Percentiles rank a stretch among this genome's conserved stretches.
phyloP scores from a whole-genome alignment of 2,113 vertebrate species.

The Dipodomys merriami region DNA sequence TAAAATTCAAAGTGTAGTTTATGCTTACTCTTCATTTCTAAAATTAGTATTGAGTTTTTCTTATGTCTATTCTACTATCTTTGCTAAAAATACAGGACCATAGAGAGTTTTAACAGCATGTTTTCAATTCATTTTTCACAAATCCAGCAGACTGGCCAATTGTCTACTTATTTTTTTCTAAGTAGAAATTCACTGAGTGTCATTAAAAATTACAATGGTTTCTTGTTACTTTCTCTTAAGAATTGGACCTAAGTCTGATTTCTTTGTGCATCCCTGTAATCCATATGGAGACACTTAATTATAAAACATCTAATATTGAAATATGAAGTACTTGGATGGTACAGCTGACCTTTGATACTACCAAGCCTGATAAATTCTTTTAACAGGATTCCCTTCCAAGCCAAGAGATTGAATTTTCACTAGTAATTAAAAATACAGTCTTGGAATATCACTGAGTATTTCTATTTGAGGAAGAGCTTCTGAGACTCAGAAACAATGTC shows the following conservation, averaged over 20 bases:
- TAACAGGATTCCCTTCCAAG: slow-evolving; percentile 46
- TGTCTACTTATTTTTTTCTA: not conserved
- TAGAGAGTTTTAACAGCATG: not conserved
- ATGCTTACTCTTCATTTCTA: slow-evolving; percentile 2
- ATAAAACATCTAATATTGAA: not conserved
- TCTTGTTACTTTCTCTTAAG: slow-evolving; percentile 23
- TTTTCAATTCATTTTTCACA: slow-evolving; percentile 28
- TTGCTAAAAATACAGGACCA: not conserved
- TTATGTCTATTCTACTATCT: not conserved
- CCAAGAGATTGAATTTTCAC: slow-evolving; percentile 43
- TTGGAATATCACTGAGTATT: slow-evolving; percentile 73
- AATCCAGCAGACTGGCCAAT: not conserved
- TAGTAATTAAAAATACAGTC: slow-evolving; percentile 71
- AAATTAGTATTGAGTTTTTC: not conserved
- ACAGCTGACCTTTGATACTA: not conserved
- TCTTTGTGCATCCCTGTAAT: not conserved
- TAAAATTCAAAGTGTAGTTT: not conserved
- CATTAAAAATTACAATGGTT: not conserved
- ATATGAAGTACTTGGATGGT: not conserved
- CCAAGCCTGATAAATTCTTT: not conserved
- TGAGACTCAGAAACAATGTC: slow-evolving; percentile 74
- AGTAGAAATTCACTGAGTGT: slow-evolving; percentile 12
- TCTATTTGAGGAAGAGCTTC: slow-evolving; percentile 72
- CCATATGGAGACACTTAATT: slow-evolving; percentile 1
- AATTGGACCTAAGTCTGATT: slow-evolving; percentile 1